These are phyloP conservation scores for Nesogale talazaci DNA, from an alignment of 2,113 vertebrate species.

Conservation along the genomic window DNA sequence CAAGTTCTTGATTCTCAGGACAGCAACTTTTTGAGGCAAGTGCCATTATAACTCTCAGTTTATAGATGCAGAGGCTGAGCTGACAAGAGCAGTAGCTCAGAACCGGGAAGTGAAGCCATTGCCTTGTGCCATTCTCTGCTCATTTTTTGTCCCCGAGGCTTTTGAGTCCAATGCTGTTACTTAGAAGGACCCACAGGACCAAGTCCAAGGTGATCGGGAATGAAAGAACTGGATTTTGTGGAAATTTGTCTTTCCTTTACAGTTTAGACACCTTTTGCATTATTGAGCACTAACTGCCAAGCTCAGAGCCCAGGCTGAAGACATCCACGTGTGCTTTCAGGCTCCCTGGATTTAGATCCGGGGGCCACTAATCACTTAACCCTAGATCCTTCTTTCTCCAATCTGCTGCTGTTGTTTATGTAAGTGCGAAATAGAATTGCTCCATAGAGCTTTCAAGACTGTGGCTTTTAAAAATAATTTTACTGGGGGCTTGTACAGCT, in stretches of 20 bases:
- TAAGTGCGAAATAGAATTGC: neutral
- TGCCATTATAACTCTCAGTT: neutral
- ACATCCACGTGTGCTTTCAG: neutral
- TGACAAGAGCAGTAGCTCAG: neutral
- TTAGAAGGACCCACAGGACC: neutral
- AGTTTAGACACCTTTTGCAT: neutral
- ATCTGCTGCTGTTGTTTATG: neutral
- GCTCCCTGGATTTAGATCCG: neutral
- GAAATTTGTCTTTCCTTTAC: neutral
- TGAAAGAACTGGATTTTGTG: neutral
- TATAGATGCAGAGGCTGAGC: neutral
- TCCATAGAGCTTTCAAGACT: neutral
- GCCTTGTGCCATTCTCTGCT: neutral
- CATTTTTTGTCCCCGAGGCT: neutral
- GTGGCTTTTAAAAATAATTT: neutral
- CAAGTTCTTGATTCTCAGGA: neutral
- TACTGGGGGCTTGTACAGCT: too few species aligned
- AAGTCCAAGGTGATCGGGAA: neutral
- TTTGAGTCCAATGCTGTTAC: neutral
- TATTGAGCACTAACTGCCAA: neutral
- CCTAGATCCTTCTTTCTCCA: neutral
- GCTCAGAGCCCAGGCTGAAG: neutral
- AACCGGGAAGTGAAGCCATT: neutral
- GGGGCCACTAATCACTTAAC: neutral
- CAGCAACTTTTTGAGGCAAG: neutral